Base-by-base conservation (phyloP, 2,888 invertebrate species). In the Malacosoma neustria region DNA sequence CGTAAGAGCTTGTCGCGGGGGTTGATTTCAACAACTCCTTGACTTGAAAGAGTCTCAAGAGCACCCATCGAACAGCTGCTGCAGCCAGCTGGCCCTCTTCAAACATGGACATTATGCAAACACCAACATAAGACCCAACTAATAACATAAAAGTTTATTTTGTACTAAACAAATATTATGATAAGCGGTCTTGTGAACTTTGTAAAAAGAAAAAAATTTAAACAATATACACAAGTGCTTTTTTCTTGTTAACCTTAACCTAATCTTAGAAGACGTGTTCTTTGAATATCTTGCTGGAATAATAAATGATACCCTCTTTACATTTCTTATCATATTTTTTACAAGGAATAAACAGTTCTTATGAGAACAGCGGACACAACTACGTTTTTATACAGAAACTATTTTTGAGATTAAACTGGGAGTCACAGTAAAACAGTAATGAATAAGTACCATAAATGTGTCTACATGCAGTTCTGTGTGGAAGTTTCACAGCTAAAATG, bases 1-100 rank as follows among this genome's bases (percentile, higher is more conserved):
- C 2, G 7, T 22, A 9, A 22, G 22, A 22, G 6, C 22, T 4
- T 22, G 22, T 22, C 22, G 4, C 22, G 22, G 9, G 22, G 22
- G 22, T 22, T 22, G 22, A 22, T 22, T 9, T 2, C 22, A 22
- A 9, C 22, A 40, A 41, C 36, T 37, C 42, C 52, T 50, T 52
- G 50, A 52, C 47, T 47, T 38, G 46, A 43, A 38, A 44, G 40
- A 49, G 45, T 48, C 48, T 53, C 48, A 33, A 51, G 48, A 49
- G 49, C 40, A 39, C 46, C 46, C 45, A 33, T 14, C 12, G 36
- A 38, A 39, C 53, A 53, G 51, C 51, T 53, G 53, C 45, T 36
- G 33, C 47, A 41, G 41, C 48, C 53, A 51, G 53, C 51, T 51
- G 53, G 36, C 33, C 40, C 37, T 37, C 32, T 34, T 45, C 49